Conservation (phyloP, 2,797 vertebrate genomes). For the Notamacropus eugenii region DNA sequence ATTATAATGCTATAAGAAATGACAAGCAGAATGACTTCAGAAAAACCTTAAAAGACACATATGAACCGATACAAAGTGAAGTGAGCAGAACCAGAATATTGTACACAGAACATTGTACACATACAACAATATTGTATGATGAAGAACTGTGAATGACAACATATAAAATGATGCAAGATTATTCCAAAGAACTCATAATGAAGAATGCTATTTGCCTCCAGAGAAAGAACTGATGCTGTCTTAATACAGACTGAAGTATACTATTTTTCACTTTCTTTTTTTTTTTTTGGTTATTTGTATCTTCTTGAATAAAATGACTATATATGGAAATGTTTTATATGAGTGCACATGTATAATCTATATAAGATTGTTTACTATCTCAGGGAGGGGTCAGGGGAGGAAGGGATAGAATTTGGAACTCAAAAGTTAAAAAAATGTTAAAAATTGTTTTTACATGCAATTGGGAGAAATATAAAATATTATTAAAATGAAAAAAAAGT, state of each 20-base stretch:
- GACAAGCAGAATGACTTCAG: not conserved
- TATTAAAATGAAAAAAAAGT: too few relatives aligned
- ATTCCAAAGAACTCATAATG: not conserved
- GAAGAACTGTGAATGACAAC: not conserved
- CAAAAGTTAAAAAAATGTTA: too few relatives aligned
- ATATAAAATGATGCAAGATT: not conserved
- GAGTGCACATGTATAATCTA: not conserved
- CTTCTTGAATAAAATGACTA: not conserved
- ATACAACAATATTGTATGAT: not conserved
- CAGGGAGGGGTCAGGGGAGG: too few relatives aligned
- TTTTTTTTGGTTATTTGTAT: not conserved
- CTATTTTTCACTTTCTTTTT: not conserved
- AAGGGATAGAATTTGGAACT: too few relatives aligned
- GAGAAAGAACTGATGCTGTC: not conserved
- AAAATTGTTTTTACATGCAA: too few relatives aligned
- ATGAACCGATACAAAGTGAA: not conserved
- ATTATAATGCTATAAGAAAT: not conserved
- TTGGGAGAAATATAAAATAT: too few relatives aligned
- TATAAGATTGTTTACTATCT: not conserved
- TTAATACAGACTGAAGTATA: not conserved
- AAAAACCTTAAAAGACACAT: not conserved
- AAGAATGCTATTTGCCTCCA: not conserved
- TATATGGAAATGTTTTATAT: not conserved
- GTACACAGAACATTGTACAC: not conserved
- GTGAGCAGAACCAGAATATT: not conserved